Evolutionary conservation across 1,140 invertebrate genomes (phyloP), one percentile per base, ranked within the genome.

Genomic region (Proctacanthus coquilletti): DNA sequence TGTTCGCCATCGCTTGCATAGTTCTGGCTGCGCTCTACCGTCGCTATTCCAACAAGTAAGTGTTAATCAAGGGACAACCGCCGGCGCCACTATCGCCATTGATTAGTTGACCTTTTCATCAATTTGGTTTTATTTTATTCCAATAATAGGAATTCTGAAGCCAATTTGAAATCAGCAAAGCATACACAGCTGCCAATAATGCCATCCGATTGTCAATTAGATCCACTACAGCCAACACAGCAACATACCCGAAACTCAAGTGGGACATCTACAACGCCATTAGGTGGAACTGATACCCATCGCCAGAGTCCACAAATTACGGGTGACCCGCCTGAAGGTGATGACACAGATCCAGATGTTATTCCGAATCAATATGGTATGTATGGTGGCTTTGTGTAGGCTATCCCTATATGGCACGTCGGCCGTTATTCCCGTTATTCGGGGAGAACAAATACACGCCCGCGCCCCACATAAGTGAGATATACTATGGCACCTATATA

Each of bases 291-390:
- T 40, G 36, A 45, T 3, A 47, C 45, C 6, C 42, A 44, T 40
- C 42, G 42, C 9, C 47, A 53, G 31, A 53, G 51, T 48, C 45
- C 56, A 34, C 49, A 51, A 39, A 20, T 60, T 23, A 41, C 56
- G 40, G 58, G 64, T 51, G 65, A 69, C 45, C 61, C 62, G 43
- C 59, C 62, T 39, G 65, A 69, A 43, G 54, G 63, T 42, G 66
- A 75, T 45, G 76, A 79, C 51, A 74, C 75, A 18, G 75, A 85
- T 65, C 81, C 82, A 13, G 82, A 85, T 60, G 82, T 85, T 46
- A 83, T 84, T 61, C 77, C 80, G 43, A 81, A 79, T 67, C 77
- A 84, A 66, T 81, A 83, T 64, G 80, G 82, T 84, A 57, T 72
- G 71, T 58, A 14, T n/a, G n/a, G n/a, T n/a, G n/a, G n/a, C n/a